Evolutionary conservation across 2,888 invertebrate genomes (phyloP).

Genomic region (Zygogramma bicolorata): DNA sequence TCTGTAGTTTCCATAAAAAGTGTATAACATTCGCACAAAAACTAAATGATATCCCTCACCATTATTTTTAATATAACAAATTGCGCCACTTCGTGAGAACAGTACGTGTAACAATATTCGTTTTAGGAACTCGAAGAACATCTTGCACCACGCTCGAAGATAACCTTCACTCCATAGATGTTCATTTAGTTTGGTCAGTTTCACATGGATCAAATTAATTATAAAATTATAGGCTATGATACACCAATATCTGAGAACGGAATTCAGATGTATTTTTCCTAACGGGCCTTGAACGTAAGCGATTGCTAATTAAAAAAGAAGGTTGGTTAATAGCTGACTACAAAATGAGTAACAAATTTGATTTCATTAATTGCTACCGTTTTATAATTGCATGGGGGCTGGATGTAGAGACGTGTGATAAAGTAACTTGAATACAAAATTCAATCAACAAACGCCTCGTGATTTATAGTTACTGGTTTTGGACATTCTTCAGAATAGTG

Average conservation of each 20-base stretch:
- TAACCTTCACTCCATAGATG: constrained; percentile 24
- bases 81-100: constrained; percentile 43
- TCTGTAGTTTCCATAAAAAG: not conserved
- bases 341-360: not conserved
- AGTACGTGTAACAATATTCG: constrained; percentile 30
- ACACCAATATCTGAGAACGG: not conserved
- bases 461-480: not conserved
- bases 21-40: not conserved
- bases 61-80: not conserved
- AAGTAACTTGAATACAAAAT: not conserved
- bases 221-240: constrained; percentile 15
- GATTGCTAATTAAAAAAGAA: not conserved
- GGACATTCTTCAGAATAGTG: too few relatives aligned
- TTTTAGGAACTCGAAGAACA: constrained; percentile 1
- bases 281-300: not conserved
- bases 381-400: not conserved
- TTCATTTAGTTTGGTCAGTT: constrained; percentile 14
- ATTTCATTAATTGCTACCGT: too few relatives aligned
- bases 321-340: not conserved
- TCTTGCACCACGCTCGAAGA: constrained; percentile 13
- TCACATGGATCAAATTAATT: constrained; percentile 13
- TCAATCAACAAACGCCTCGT: not conserved
- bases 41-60: not conserved
- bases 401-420: not conserved
- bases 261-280: not conserved